Conservation (phyloP, 2,888 invertebrate species). For the Sinodicranocentrus sp. region DNA sequence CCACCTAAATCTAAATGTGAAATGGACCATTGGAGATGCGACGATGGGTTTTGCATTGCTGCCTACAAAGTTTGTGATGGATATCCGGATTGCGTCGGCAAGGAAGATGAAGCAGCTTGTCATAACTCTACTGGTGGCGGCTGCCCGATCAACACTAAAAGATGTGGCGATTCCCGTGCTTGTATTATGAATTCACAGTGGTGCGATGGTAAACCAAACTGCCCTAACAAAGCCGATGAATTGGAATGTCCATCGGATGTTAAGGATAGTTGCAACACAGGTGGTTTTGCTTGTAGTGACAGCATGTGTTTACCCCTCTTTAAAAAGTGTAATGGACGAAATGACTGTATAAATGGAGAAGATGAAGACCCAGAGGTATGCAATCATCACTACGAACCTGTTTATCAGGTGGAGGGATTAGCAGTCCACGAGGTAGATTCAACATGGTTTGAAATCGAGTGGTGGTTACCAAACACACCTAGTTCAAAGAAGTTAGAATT, state of each 20-base stretch:
- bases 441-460: constrained; percentile 63
- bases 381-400: constrained; percentile 76
- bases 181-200: constrained; percentile 78
- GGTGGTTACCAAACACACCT: constrained; percentile 77
- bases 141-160: constrained; percentile 80
- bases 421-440: neutral
- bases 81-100: constrained; percentile 81
- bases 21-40: constrained; percentile 82
- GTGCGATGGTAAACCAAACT: constrained; percentile 79
- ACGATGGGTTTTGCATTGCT: constrained; percentile 81
- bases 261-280: constrained; percentile 79
- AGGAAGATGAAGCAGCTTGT: constrained; percentile 81
- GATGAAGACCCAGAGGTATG: constrained; percentile 85
- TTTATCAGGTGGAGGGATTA: constrained; percentile 78
- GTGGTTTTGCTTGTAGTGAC: constrained; percentile 83
- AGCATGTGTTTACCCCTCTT: constrained; percentile 82
- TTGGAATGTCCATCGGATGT: constrained; percentile 78
- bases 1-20: constrained; percentile 78
- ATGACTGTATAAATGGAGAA: constrained; percentile 86
- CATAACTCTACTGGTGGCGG: constrained; percentile 77
- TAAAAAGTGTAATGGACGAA: constrained; percentile 84
- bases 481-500: constrained; percentile 81
- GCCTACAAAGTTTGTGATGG: constrained; percentile 84
- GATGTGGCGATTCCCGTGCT: constrained; percentile 83
- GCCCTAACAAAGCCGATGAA: constrained; percentile 81